Evolutionary conservation across 2,888 invertebrate species (phyloP).

Genomic region (Orgyia antiqua): DNA sequence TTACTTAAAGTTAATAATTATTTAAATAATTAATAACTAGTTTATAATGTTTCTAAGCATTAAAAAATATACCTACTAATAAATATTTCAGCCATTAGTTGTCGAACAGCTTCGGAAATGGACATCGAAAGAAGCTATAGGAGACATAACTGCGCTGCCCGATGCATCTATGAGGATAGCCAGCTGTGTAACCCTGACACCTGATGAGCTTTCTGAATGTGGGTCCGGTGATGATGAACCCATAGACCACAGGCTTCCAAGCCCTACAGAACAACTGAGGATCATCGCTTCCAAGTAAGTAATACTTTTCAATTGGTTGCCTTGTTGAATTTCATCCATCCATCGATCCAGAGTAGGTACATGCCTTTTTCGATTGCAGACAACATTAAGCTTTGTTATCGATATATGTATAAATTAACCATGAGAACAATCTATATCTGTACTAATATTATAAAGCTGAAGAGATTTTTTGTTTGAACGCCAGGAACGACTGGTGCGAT

Average conservation of each 20-base stretch:
- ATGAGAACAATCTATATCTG: too few relatives aligned
- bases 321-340: too few relatives aligned
- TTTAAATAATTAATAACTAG: too few relatives aligned
- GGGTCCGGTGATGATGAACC: constrained; percentile 82
- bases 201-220: constrained; percentile 72
- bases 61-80: too few relatives aligned
- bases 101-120: constrained; percentile 89
- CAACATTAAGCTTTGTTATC: too few relatives aligned
- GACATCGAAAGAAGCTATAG: constrained; percentile 90
- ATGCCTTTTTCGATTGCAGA: too few relatives aligned
- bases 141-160: constrained; percentile 88
- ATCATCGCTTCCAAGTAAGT: constrained; percentile 88
- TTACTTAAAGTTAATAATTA: too few relatives aligned
- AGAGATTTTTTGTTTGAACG: too few relatives aligned
- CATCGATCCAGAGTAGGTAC: too few relatives aligned
- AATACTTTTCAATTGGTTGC: background rate
- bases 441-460: too few relatives aligned
- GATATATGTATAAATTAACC: background rate
- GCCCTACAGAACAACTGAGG: constrained; percentile 91
- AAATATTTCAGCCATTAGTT: constrained; percentile 83
- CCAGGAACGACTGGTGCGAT: too few relatives aligned
- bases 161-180: constrained; percentile 87
- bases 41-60: too few relatives aligned
- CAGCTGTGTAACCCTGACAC: constrained; percentile 66
- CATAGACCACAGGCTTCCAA: constrained; percentile 90